Conservation (phyloP, 2,113 vertebrate species). For the Tauraco erythrolophus region DNA sequence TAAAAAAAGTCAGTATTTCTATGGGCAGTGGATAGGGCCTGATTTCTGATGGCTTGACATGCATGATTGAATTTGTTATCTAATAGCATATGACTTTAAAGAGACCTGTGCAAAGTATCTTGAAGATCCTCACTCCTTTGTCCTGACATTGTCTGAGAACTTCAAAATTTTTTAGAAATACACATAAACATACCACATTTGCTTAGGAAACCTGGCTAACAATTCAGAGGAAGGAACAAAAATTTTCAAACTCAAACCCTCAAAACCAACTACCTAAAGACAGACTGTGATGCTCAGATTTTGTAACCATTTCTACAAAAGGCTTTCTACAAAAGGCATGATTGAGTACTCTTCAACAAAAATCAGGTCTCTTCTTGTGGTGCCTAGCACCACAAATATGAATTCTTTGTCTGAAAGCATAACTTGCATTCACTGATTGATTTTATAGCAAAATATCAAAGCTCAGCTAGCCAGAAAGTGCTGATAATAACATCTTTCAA, state of each 20-base stretch:
- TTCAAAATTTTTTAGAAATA: not conserved
- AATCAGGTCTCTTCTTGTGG: not conserved
- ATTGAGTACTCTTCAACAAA: not conserved
- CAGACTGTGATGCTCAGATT: not conserved
- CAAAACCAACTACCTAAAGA: not conserved
- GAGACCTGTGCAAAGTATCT: not conserved
- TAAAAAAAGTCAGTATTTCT: not conserved
- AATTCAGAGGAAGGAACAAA: not conserved
- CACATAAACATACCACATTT: not conserved
- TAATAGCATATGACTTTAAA: not conserved
- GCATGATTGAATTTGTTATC: not conserved
- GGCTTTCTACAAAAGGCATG: not conserved
- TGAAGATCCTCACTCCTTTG: not conserved
- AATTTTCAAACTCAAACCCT: not conserved
- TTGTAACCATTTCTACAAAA: not conserved
- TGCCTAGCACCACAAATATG: not conserved
- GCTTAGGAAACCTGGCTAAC: not conserved
- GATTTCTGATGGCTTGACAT: not conserved
- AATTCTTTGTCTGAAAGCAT: not conserved
- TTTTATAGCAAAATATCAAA: not conserved
- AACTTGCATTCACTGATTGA: not conserved
- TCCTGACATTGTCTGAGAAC: not conserved
- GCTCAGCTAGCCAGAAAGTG: not conserved
- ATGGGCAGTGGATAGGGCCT: not conserved
- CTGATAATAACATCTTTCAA: constrained; percentile 7